Conservation (phyloP, 1,140 invertebrate genomes). For the Heliconius eleuchia region DNA sequence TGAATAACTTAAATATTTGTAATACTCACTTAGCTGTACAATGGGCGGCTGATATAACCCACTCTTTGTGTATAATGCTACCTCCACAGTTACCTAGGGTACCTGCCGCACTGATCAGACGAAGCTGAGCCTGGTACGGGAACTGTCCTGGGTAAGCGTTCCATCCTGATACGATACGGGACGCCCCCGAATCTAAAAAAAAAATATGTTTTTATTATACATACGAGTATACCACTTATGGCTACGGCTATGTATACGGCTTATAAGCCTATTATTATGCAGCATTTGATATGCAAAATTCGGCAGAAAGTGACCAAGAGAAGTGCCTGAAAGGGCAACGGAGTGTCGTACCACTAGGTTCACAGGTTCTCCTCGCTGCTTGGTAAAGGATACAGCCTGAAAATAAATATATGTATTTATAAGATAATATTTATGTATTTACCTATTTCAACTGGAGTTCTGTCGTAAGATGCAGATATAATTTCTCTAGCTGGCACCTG, state of each 20-base stretch:
- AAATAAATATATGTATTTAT: no score
- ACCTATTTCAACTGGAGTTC: not conserved
- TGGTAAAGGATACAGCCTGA: no score
- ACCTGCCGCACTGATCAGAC: not conserved
- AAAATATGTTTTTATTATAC: not conserved
- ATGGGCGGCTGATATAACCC: not conserved
- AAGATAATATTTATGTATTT: not conserved
- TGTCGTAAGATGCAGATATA: not conserved
- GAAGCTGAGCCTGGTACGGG: not conserved
- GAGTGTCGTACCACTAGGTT: no score
- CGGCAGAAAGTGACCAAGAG: no score
- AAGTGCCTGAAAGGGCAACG: no score
- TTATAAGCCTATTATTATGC: no score
- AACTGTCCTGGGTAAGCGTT: not conserved
- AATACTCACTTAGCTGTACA: constrained; percentile 2
- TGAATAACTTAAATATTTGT: no score
- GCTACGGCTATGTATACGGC: no score
- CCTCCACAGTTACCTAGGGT: not conserved
- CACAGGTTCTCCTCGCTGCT: no score
- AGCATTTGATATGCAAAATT: no score
- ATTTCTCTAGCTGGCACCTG: not conserved
- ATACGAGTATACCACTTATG: no score
- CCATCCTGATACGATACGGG: constrained; percentile 2
- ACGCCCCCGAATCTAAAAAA: not conserved
- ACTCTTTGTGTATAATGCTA: not conserved